Conservation (phyloP, 1,140 invertebrate species). For the Heliconius nattereri region DNA sequence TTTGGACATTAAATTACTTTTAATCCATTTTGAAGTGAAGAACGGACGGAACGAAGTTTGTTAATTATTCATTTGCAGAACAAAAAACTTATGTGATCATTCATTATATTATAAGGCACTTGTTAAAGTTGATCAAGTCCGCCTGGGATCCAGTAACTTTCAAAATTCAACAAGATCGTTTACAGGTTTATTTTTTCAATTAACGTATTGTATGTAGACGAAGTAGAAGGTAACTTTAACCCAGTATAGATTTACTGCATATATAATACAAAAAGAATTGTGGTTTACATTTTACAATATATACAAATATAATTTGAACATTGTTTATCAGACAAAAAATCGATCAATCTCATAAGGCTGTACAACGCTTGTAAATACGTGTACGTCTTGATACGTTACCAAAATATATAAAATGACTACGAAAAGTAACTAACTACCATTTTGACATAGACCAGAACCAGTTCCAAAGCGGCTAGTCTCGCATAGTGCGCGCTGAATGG, state of each 20-base stretch:
- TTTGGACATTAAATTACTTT: slow-evolving; percentile 29
- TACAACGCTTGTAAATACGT: too few species aligned
- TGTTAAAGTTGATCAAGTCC: slow-evolving; percentile 15
- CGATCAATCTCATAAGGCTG: too few species aligned
- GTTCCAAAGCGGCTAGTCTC: slow-evolving; percentile 31
- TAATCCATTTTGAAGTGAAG: slow-evolving; percentile 25
- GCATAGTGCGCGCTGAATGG: slow-evolving; percentile 17
- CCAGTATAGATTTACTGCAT: too few species aligned
- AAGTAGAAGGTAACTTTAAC: background rate
- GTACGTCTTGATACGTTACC: background rate
- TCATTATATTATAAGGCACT: slow-evolving; percentile 2
- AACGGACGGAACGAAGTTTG: slow-evolving; percentile 15
- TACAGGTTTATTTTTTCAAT: background rate
- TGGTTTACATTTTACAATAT: too few species aligned
- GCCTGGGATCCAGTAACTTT: background rate
- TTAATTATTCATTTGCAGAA: slow-evolving; percentile 3
- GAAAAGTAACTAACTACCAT: background rate
- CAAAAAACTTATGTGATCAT: slow-evolving; percentile 11
- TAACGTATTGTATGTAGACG: background rate
- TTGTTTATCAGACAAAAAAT: too few species aligned
- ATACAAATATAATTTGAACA: too few species aligned
- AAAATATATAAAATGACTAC: background rate
- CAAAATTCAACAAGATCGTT: background rate
- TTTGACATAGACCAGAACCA: slow-evolving; percentile 12
- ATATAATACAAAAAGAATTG: too few species aligned